Base-by-base conservation (phyloP, 2,113 vertebrate species). In the Amazona guildingii region DNA sequence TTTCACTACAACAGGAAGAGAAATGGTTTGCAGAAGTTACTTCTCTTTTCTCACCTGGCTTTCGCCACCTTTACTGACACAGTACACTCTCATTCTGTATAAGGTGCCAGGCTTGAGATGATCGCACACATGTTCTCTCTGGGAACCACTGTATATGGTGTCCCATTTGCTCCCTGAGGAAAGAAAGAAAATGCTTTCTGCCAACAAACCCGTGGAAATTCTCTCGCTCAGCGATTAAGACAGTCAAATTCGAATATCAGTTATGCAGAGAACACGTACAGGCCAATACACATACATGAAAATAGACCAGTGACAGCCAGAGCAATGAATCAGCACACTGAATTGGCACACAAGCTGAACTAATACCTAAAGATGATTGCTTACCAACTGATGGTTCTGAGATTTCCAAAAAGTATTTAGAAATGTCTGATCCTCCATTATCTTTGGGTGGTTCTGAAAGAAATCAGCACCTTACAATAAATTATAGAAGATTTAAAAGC, bases 401-500 rank as follows among this genome's bases (percentile, higher is more conserved):
- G 88, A 98, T 96, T 95, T 99, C 98, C 88, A 98, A 29, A 14
- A 95, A 74, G 86, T 98, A 98, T 55, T 97, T 97, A 62, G 96
- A 95, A 82, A 98, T 95, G 25, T 98, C 97, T 33, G 98, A 94
- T 62, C 98, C 98, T 77, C 98, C 98, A 2, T 97, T 98, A 78
- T 98, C 98, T 96, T 97, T 98, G 24, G 98, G 98, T 48, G 97
- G 97, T 29, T 98, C 98, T 99, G 94, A 64, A 97, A 98, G 66
- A 72, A 93, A 86, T 6, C 33, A 67, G 75, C 23, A 80, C 12
- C 49, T 73, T 46, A 33, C 27, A 46, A 55, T 77, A 20, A 89
- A 20, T 21, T 37, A 27, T 0, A 81, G 21, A 24, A 25, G 35
- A 76, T 39, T 43, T 16, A 5, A 23, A 29, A 41, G 1, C 48